A percentile compares a stretch with the other conserved stretches of the same genome.
Evolutionary conservation across 2,113 vertebrate species (phyloP).

Genomic region (Notiomystis cincta): DNA sequence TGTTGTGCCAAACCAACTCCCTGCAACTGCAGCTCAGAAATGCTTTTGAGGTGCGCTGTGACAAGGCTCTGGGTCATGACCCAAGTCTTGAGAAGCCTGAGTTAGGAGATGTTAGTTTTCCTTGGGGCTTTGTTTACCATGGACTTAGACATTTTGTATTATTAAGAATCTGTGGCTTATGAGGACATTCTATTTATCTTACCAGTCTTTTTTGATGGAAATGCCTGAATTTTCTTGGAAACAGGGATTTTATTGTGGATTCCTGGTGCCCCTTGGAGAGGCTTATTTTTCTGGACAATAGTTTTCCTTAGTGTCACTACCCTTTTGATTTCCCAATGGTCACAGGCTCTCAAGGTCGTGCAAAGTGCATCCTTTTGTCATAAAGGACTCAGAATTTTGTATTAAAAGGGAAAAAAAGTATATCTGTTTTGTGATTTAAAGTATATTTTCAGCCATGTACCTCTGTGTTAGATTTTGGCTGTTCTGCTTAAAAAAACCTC

Average conservation of each 20-base stretch:
- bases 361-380: slow-evolving; percentile 78
- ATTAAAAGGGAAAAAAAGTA: slow-evolving; percentile 42
- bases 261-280: slow-evolving; percentile 74
- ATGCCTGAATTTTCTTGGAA: slow-evolving; percentile 75
- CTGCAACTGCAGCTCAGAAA: slow-evolving; percentile 21
- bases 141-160: slow-evolving; percentile 75
- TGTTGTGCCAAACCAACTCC: slow-evolving; percentile 7
- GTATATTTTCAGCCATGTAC: background rate
- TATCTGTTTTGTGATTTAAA: background rate
- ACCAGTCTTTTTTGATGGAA: slow-evolving; percentile 76
- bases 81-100: slow-evolving; percentile 69
- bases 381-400: slow-evolving; percentile 55
- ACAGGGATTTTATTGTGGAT: slow-evolving; percentile 76
- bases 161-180: slow-evolving; percentile 75
- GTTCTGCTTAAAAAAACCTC: background rate
- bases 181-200: slow-evolving; percentile 77
- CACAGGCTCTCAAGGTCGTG: slow-evolving; percentile 69
- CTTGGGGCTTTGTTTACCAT: slow-evolving; percentile 71
- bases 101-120: slow-evolving; percentile 72
- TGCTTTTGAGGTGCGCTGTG: slow-evolving; percentile 62
- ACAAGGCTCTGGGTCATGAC: slow-evolving; percentile 58
- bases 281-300: slow-evolving; percentile 76
- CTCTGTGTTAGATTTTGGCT: background rate
- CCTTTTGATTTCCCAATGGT: slow-evolving; percentile 75
- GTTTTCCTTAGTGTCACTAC: slow-evolving; percentile 73